A percentile compares a stretch with the other conserved stretches of the same genome.
These are phyloP conservation scores for Pollenia labialis DNA, from an alignment of 2,888 invertebrate genomes.

Conservation along the genomic window DNA sequence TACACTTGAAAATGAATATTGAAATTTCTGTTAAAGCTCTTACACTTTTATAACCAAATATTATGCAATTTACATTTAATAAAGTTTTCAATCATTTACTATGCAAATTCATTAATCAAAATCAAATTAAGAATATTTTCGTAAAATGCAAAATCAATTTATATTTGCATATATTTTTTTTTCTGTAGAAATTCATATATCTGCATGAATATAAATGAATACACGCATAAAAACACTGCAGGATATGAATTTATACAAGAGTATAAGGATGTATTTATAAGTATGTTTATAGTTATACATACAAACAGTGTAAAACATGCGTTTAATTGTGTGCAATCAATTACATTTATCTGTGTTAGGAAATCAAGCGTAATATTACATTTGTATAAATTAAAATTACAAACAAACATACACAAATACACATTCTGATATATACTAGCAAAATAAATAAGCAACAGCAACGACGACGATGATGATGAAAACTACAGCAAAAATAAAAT, in stretches of 20 bases:
- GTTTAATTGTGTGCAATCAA: slow-evolving; percentile 78
- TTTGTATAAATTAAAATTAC: slow-evolving; percentile 79
- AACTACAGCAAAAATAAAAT: slow-evolving; percentile 29
- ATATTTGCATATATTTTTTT: slow-evolving; percentile 6
- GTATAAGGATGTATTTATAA: slow-evolving; percentile 4
- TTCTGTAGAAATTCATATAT: neutral
- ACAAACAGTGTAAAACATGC: slow-evolving; percentile 60
- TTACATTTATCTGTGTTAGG: slow-evolving; percentile 78
- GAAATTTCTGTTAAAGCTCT: slow-evolving; percentile 9
- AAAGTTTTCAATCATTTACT: slow-evolving; percentile 48
- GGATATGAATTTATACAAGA: slow-evolving; percentile 14
- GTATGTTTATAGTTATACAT: slow-evolving; percentile 13
- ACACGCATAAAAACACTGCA: slow-evolving; percentile 42
- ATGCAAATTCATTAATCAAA: slow-evolving; percentile 56
- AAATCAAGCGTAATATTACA: slow-evolving; percentile 78
- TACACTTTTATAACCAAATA: neutral
- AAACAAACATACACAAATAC: slow-evolving; percentile 28
- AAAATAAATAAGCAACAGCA: slow-evolving; percentile 15
- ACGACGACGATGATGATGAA: neutral
- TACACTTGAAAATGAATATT: neutral
- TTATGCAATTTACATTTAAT: slow-evolving; percentile 36
- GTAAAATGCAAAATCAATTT: slow-evolving; percentile 51
- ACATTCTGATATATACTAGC: neutral
- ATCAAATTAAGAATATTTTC: slow-evolving; percentile 60
- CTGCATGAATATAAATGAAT: neutral